Conservation (phyloP, 2,797 vertebrate species). For the Dallia pectoralis region DNA sequence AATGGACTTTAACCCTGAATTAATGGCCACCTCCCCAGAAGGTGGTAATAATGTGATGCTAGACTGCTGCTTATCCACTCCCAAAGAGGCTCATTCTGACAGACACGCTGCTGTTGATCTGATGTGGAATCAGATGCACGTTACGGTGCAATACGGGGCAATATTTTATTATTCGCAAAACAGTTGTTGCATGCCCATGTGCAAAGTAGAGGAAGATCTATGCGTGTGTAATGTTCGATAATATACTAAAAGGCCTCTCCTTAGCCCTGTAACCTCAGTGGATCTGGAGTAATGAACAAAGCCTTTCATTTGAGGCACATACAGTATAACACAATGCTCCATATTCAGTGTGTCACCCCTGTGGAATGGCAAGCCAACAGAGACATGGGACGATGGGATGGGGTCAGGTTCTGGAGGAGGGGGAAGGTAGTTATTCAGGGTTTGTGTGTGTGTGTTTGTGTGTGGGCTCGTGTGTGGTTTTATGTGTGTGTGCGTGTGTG, state of each 20-base stretch:
- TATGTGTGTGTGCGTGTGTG: conserved; percentile 1
- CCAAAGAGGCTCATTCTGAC: conserved; percentile 30
- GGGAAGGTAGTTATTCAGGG: conserved; percentile 53
- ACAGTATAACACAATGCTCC: background rate
- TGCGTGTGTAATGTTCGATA: background rate
- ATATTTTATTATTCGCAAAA: background rate
- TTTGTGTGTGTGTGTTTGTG: conserved; percentile 4
- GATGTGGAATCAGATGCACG: background rate
- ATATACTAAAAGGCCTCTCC: background rate
- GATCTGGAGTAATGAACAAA: background rate
- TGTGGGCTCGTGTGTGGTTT: conserved; percentile 20
- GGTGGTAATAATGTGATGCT: conserved; percentile 67
- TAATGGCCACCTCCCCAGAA: conserved; percentile 77
- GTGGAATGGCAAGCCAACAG: background rate
- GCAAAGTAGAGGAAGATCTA: background rate
- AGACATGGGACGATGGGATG: background rate
- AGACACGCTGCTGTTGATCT: conserved; percentile 14
- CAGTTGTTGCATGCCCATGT: background rate
- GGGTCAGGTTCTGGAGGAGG: background rate
- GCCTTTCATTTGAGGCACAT: background rate
- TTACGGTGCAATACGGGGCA: background rate
- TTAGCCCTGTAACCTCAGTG: background rate
- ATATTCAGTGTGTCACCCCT: background rate
- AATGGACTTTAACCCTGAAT: conserved; percentile 79
- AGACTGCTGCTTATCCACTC: conserved; percentile 47